Evolutionary conservation across 2,113 vertebrate species (phyloP), one percentile per base, ranked within the genome.

Genomic region (Gymnocephalus cernua): DNA sequence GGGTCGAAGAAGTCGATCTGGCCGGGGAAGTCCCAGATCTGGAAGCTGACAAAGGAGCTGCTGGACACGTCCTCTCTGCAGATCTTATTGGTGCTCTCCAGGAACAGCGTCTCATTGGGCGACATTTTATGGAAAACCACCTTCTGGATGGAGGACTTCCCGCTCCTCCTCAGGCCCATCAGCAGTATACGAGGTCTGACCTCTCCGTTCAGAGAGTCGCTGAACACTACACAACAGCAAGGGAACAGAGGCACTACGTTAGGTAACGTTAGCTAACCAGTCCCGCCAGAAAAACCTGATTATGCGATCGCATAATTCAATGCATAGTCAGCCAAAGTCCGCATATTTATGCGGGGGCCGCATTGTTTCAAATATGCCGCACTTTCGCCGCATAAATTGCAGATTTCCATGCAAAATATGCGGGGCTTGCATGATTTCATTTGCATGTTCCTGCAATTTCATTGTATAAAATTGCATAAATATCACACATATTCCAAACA

Each of bases 121-220:
- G 97, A 98, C 97, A 98, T 98, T 90, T 98, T 98, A 93, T 98
- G 97, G 93, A 98, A 98, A 71, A 98, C 97, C 73, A 98, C 96
- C 93, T 99, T 99, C 94, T 99, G 97, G 89, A 99, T 99, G 38
- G 97, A 99, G 6, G 97, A 98, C 81, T 99, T 99, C 48, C 97
- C 97, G 6, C 97, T 98, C 86, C 97, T 95, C 77, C 97, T 92
- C 79, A 99, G 93, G 63, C 97, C 97, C 97, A 99, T 99, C 29
- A 99, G 94, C 82, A 99, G 91, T 82, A 99, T 98, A 56, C 97
- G 96, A n/a, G 97, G 97, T 89, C 98, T 98, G 90, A 97, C 96
- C 91, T 98, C 97, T 23, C 96, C 95, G 88, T 94, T 96, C 93
- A 97, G 96, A 50, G 96, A 95, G 65, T 98, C 96, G 11, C 91